These are phyloP conservation scores for Vulpes lagopus DNA, from an alignment of 2,113 vertebrate species.

Conservation along the genomic window DNA sequence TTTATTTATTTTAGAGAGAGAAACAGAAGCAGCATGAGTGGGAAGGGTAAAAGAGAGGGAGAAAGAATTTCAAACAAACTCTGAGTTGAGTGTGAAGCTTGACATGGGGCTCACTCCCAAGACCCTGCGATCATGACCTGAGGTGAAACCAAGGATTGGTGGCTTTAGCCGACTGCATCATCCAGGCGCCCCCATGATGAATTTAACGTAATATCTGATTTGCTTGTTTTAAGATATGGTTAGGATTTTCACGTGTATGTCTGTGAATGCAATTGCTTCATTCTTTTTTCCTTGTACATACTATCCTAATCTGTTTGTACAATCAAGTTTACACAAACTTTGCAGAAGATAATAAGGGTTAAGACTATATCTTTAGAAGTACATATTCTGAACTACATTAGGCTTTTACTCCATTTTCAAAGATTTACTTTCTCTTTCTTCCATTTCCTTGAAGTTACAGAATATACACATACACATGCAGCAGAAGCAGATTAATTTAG, in stretches of 20 bases:
- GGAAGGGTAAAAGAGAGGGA: too few relatives aligned
- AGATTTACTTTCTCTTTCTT: neutral
- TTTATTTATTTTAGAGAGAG: too few relatives aligned
- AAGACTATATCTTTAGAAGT: neutral
- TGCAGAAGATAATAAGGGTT: neutral
- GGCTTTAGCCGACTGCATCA: too few relatives aligned
- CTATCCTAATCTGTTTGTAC: neutral
- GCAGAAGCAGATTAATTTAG: neutral
- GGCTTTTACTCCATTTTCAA: neutral
- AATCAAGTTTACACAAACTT: neutral
- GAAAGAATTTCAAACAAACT: too few relatives aligned
- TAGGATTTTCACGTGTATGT: neutral
- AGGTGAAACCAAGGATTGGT: too few relatives aligned
- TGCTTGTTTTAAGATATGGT: neutral
- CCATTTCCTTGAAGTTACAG: neutral
- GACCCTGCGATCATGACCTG: too few relatives aligned
- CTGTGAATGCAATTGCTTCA: neutral
- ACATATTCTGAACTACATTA: neutral
- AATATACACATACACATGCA: neutral
- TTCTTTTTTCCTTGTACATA: neutral
- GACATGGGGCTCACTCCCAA: too few relatives aligned
- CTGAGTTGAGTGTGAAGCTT: too few relatives aligned
- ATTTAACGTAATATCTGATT: neutral
- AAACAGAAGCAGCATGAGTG: too few relatives aligned
- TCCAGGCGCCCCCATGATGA: neutral